phyloP scores from a whole-genome alignment of 2,797 vertebrate genomes.

The Pogonophryne albipinna region DNA sequence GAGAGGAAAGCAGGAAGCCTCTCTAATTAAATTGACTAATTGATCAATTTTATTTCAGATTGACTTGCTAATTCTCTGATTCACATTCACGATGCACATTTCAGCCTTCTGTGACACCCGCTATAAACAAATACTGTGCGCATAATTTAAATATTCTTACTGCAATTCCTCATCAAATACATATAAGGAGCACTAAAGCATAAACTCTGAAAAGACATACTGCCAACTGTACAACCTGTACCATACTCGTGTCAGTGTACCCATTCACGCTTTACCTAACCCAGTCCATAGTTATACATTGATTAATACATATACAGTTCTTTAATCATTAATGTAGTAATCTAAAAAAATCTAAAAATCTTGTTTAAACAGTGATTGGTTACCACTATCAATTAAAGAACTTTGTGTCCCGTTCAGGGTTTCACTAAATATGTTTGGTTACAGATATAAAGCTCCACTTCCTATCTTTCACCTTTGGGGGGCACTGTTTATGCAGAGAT shows the following conservation, averaged over 20 bases:
- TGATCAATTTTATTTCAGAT: too few relatives aligned
- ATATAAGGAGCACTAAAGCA: background rate
- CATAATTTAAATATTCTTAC: too few relatives aligned
- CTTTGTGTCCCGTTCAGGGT: background rate
- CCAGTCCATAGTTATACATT: background rate
- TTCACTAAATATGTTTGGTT: background rate
- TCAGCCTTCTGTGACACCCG: background rate
- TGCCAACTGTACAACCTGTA: background rate
- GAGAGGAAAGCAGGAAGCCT: background rate
- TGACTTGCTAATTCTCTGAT: background rate
- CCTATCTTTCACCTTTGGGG: slow-evolving; percentile 57
- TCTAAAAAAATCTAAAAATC: slow-evolving; percentile 3
- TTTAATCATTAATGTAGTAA: background rate
- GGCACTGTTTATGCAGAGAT: slow-evolving; percentile 69
- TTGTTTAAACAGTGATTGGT: background rate
- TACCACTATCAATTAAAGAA: background rate
- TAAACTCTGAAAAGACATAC: background rate
- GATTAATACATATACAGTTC: background rate
- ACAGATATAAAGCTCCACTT: background rate
- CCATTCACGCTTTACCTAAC: background rate
- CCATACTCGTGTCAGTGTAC: background rate
- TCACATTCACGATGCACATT: background rate
- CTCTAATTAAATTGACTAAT: background rate
- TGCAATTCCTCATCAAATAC: background rate
- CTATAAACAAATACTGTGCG: background rate